Conservation (phyloP, 2,113 vertebrate species). For the Barbus barbus region DNA sequence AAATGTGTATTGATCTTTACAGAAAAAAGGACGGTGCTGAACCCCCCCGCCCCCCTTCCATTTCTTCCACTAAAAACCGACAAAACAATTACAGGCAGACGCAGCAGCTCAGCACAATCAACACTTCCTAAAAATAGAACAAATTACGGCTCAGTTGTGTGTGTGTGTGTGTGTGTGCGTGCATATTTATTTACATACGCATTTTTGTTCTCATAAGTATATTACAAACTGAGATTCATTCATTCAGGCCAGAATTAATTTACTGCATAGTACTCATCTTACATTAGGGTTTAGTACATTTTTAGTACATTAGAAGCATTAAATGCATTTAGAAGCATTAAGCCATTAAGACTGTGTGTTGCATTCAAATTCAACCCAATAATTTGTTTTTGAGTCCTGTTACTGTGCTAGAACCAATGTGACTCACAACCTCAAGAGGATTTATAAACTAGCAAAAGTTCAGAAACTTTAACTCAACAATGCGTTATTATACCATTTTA, state of each 20-base stretch:
- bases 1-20: slow-evolving; percentile 51
- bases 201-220: not conserved
- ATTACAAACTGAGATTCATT: not conserved
- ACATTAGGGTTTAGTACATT: not conserved
- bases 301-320: no score
- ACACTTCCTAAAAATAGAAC: slow-evolving; percentile 25
- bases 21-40: slow-evolving; percentile 41
- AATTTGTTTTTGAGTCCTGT: not conserved
- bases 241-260: not conserved
- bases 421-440: not conserved
- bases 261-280: no score
- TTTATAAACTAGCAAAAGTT: slow-evolving; percentile 1
- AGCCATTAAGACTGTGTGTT: not conserved
- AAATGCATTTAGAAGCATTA: not conserved
- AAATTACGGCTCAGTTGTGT: not conserved
- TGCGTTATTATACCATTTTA: not conserved
- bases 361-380: not conserved
- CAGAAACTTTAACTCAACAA: not conserved
- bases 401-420: not conserved
- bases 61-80: slow-evolving; percentile 17
- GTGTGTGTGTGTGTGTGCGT: slow-evolving; percentile 41
- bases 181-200: slow-evolving; percentile 45
- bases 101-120: slow-evolving; percentile 11
- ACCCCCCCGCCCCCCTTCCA: not conserved
- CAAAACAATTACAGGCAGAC: slow-evolving; percentile 16